Evolutionary conservation across 2,888 invertebrate species (phyloP), one percentile per base, ranked within the genome.

Genomic region (Chironomus tentans): DNA sequence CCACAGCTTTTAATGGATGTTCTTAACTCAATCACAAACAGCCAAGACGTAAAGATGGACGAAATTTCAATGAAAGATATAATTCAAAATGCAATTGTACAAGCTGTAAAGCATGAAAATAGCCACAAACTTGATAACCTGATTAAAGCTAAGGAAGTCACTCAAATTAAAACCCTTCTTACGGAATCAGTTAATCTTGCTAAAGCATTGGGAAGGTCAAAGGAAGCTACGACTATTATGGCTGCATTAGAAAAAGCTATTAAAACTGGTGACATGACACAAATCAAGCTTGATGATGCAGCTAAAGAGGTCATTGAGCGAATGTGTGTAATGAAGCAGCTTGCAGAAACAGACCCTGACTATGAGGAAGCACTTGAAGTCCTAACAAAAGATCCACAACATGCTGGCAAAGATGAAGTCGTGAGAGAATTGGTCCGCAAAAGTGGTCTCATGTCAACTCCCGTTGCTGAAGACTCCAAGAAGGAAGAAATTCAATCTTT

Each of bases 381-480:
- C 79, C 82, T 92, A 48, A 88, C 88, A 81, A 87, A 87, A 69
- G 88, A 91, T 80, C 89, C 91, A 12, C 89, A 89, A 80, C 83
- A 88, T 77, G 91, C 90, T 77, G 87, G 88, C 77, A 87, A 87
- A 21, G 91, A 92, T 83, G 90, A 91, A 50, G 87, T 88, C 77
- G 85, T 92, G 21, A 85, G 91, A 70, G 89, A 90, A 80, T 84
- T 92, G 71, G 89, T 92, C 0, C 84, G 91, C 79, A 91, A 92
- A 82, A 92, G 91, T 81, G 92, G 90, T 2, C 88, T 89, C 5
- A 83, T 92, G 28, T 87, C 91, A 86, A 88, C 89, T 18, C 87
- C 89, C 24, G 89, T 89, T 0, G 89, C 89, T 38, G 38, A 38
- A 38, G 38, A 38, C 10, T 7, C 38, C 82, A 88, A 89, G 79